Evolutionary conservation across 2,888 invertebrate species (phyloP).

Genomic region (Rhodophaea formosa): DNA sequence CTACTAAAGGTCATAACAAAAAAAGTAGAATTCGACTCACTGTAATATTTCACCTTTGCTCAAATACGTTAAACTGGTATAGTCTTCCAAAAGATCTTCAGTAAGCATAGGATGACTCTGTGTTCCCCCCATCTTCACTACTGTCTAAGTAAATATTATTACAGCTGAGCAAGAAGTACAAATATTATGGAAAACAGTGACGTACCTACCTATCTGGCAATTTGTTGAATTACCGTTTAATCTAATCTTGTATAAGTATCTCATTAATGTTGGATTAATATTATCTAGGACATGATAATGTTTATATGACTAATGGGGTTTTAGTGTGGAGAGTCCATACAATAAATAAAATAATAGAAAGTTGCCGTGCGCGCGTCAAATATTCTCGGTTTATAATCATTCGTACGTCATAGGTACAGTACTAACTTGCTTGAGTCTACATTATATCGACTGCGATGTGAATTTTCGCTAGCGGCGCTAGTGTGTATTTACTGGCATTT

Average conservation of each 20-base stretch:
- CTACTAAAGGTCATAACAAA: too few species aligned
- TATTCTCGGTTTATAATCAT: too few species aligned
- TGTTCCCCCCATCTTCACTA: conserved; percentile 62
- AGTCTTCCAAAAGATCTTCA: conserved; percentile 82
- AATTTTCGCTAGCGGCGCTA: too few species aligned
- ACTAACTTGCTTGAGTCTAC: too few species aligned
- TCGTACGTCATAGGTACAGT: too few species aligned
- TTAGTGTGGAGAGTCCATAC: too few species aligned
- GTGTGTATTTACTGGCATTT: too few species aligned
- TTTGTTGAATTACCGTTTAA: background rate
- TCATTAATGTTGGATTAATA: background rate
- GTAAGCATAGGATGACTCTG: conserved; percentile 75
- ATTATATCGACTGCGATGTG: too few species aligned
- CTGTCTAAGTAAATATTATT: conserved; percentile 3
- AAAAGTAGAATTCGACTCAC: conserved; percentile 63
- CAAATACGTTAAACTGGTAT: conserved; percentile 81
- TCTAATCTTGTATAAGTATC: background rate
- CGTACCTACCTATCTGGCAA: background rate
- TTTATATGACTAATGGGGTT: too few species aligned
- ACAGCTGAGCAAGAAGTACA: conserved; percentile 3
- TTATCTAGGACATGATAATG: background rate
- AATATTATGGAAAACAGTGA: background rate
- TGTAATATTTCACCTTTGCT: conserved; percentile 82
- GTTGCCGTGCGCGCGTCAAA: too few species aligned
- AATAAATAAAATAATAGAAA: too few species aligned